Percentiles rank a stretch among this genome's conserved stretches.
Evolutionary conservation across 1,140 invertebrate genomes (phyloP).

Genomic region (Euglossa dilemma): DNA sequence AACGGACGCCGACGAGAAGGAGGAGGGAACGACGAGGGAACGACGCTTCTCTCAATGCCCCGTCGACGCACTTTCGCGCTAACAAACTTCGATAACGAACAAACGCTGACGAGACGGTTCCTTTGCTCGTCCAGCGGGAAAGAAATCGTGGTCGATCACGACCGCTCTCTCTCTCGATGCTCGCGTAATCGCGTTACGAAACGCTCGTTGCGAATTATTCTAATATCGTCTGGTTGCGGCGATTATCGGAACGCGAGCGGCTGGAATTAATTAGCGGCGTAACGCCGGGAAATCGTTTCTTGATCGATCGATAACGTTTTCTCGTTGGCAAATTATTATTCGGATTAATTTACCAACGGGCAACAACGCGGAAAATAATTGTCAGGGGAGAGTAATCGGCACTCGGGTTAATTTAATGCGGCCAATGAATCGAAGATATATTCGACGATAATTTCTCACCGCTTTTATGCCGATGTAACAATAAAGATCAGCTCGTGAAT

Average conservation of each 20-base stretch:
- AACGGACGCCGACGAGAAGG: constrained; percentile 36
- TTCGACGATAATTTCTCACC: not conserved
- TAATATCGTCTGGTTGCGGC: constrained; percentile 11
- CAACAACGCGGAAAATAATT: not conserved
- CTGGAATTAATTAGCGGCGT: not conserved
- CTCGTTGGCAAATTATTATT: too few relatives aligned
- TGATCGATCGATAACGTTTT: not conserved
- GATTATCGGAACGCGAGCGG: not conserved
- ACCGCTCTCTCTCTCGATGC: not conserved
- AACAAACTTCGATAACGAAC: constrained; percentile 47
- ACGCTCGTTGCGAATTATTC: constrained; percentile 13
- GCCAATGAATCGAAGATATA: not conserved
- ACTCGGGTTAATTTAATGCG: not conserved
- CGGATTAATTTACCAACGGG: not conserved
- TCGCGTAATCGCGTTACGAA: not conserved
- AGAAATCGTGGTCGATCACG: not conserved
- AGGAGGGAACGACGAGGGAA: constrained; percentile 32
- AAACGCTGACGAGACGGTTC: constrained; percentile 50
- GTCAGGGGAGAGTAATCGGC: not conserved
- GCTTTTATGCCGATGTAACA: not conserved
- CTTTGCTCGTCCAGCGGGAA: not conserved
- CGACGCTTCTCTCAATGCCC: constrained; percentile 44
- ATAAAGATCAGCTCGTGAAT: not conserved
- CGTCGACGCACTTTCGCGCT: constrained; percentile 17
- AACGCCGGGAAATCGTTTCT: not conserved